A percentile compares a stretch with the other conserved stretches of the same genome.
phyloP scores from a whole-genome alignment of 2,113 vertebrate species.

The Paramormyrops kingsleyae region DNA sequence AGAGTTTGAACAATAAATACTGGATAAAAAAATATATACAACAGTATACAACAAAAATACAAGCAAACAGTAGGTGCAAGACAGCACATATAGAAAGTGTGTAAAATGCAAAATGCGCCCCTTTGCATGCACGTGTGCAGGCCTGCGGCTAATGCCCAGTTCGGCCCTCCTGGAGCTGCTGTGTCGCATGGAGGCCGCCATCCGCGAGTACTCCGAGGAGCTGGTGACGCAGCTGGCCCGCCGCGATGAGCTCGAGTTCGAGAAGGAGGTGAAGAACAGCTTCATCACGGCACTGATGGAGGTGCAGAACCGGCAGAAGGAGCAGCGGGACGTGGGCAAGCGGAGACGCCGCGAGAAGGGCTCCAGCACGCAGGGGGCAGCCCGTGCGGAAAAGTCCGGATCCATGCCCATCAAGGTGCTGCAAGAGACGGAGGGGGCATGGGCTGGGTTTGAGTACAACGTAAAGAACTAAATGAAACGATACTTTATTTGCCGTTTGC shows the following conservation, averaged over 20 bases:
- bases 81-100: not conserved
- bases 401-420: slow-evolving; percentile 82
- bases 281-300: slow-evolving; percentile 87
- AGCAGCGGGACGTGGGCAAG: slow-evolving; percentile 78
- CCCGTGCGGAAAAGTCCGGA: slow-evolving; percentile 61
- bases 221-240: slow-evolving; percentile 80
- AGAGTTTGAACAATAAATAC: not conserved
- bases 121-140: slow-evolving; percentile 41
- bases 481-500: not conserved
- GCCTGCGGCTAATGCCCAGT: slow-evolving; percentile 73
- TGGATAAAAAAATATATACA: not conserved
- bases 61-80: not conserved
- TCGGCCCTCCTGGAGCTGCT: slow-evolving; percentile 66
- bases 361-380: slow-evolving; percentile 68
- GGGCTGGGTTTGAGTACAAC: not conserved
- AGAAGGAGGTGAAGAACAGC: slow-evolving; percentile 91
- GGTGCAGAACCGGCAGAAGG: slow-evolving; percentile 89
- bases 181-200: slow-evolving; percentile 70
- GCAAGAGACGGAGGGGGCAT: not conserved
- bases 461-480: not conserved
- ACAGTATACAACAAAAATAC: not conserved
- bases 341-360: slow-evolving; percentile 77
- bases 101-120: not conserved
- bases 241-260: slow-evolving; percentile 84
- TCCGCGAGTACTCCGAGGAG: slow-evolving; percentile 80